Percentiles rank a stretch among this genome's conserved stretches.
Evolutionary conservation across 2,113 vertebrate genomes (phyloP).

Genomic region (Pelobates fuscus): DNA sequence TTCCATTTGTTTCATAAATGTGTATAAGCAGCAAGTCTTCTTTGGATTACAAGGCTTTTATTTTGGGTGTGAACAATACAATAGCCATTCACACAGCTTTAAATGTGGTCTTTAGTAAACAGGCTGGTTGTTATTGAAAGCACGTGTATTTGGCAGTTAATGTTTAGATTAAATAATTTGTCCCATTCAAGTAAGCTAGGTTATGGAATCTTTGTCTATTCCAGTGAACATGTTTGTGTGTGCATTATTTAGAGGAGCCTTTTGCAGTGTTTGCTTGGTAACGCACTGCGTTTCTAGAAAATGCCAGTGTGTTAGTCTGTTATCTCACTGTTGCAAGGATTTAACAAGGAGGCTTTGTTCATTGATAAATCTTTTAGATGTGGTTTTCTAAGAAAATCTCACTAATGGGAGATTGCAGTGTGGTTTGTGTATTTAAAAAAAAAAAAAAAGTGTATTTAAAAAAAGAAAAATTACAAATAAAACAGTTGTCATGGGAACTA

Average conservation of each 20-base stretch:
- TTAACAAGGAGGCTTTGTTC: neutral
- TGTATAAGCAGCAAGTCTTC: too few relatives aligned
- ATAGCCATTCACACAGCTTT: conserved; percentile 3
- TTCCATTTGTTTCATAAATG: too few relatives aligned
- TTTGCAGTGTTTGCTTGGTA: neutral
- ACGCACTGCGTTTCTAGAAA: neutral
- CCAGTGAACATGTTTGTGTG: neutral
- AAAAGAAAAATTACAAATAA: too few relatives aligned
- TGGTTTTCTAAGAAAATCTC: too few relatives aligned
- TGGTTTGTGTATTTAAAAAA: too few relatives aligned
- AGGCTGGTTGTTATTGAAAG: neutral
- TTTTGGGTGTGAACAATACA: conserved; percentile 23
- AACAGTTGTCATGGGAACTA: too few relatives aligned
- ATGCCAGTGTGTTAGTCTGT: neutral
- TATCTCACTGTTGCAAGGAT: neutral
- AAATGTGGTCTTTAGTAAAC: conserved; percentile 13
- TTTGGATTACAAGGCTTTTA: conserved; percentile 23
- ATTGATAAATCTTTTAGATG: neutral
- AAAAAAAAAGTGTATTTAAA: too few relatives aligned
- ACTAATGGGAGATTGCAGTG: too few relatives aligned
- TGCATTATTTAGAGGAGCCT: neutral
- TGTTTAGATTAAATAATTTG: too few relatives aligned
- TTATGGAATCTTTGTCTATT: neutral
- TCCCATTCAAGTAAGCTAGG: neutral
- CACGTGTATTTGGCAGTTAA: too few relatives aligned